A percentile compares a stretch with the other conserved stretches of the same genome.
phyloP scores from a whole-genome alignment of 2,797 vertebrate genomes.

The Eulemur coronatus region DNA sequence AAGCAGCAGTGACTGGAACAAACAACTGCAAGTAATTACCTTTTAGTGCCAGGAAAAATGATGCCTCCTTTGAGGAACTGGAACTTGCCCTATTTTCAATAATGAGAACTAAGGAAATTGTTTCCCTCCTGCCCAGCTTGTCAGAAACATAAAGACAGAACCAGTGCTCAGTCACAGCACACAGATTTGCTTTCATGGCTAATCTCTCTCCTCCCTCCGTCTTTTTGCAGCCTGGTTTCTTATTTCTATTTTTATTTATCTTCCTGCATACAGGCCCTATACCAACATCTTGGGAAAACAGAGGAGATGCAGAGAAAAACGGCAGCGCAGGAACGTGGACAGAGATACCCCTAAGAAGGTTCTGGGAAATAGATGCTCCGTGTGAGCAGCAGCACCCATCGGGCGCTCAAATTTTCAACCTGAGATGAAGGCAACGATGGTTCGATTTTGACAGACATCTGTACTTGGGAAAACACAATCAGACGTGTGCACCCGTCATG shows the following conservation, averaged over 20 bases:
- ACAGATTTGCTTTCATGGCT: neutral
- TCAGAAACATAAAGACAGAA: neutral
- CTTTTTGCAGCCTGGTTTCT: neutral
- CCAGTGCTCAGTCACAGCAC: rapidly evolving
- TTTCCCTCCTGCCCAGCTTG: neutral
- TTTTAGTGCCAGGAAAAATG: neutral
- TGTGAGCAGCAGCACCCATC: rapidly evolving
- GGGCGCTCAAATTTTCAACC: neutral
- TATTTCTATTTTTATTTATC: neutral
- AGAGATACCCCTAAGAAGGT: neutral
- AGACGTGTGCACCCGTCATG: rapidly evolving
- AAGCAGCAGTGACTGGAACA: neutral
- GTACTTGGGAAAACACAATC: neutral
- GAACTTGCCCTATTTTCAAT: neutral
- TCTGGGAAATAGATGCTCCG: rapidly evolving
- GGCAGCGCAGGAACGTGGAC: no score
- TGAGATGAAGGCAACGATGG: neutral
- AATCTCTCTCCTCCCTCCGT: neutral
- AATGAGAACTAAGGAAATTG: neutral
- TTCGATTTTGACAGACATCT: rapidly evolving
- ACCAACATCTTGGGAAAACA: neutral
- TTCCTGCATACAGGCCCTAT: neutral
- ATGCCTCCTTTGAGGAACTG: neutral
- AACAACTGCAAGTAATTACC: neutral
- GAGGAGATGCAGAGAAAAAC: neutral